Percentiles rank a stretch among this genome's conserved stretches.
phyloP scores from a whole-genome alignment of 2,888 invertebrate genomes.

The Sphecodes monilicornis region DNA sequence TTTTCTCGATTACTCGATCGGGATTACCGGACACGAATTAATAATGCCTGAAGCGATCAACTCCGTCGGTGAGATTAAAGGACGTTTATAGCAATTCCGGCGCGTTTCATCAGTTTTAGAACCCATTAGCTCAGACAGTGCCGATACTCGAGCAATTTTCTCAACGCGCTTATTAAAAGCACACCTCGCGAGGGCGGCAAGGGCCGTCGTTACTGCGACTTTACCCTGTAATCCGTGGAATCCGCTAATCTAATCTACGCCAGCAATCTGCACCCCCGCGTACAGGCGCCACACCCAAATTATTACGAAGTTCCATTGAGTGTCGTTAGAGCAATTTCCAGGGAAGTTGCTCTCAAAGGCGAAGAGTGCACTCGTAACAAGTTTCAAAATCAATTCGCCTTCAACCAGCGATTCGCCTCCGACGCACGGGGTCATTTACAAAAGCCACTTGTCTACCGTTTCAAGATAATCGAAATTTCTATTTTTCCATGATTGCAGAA shows the following conservation, averaged over 20 bases:
- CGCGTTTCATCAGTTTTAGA: slow-evolving; percentile 8
- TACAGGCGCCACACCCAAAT: slow-evolving; percentile 52
- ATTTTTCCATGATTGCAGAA: neutral
- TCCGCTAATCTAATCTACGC: slow-evolving; percentile 66
- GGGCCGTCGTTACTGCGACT: slow-evolving; percentile 51
- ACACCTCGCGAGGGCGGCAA: slow-evolving; percentile 44
- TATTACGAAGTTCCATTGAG: slow-evolving; percentile 70
- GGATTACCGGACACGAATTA: neutral
- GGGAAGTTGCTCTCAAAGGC: slow-evolving; percentile 49
- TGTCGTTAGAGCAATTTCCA: slow-evolving; percentile 68
- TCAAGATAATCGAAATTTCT: slow-evolving; percentile 5
- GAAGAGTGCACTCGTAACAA: slow-evolving; percentile 58
- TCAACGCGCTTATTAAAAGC: slow-evolving; percentile 43
- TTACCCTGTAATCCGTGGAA: slow-evolving; percentile 65
- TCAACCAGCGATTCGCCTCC: neutral
- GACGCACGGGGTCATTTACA: slow-evolving; percentile 34
- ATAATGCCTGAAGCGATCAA: neutral
- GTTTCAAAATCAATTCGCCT: slow-evolving; percentile 58
- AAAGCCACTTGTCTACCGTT: slow-evolving; percentile 35
- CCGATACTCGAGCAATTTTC: slow-evolving; percentile 45
- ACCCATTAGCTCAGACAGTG: slow-evolving; percentile 30
- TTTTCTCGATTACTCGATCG: neutral
- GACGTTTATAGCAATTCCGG: slow-evolving; percentile 11
- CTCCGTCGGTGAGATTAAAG: neutral
- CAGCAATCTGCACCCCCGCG: slow-evolving; percentile 51